Evolutionary conservation across 2,113 vertebrate genomes (phyloP), one percentile per base, ranked within the genome.

Genomic region (Lamprologus sp.): DNA sequence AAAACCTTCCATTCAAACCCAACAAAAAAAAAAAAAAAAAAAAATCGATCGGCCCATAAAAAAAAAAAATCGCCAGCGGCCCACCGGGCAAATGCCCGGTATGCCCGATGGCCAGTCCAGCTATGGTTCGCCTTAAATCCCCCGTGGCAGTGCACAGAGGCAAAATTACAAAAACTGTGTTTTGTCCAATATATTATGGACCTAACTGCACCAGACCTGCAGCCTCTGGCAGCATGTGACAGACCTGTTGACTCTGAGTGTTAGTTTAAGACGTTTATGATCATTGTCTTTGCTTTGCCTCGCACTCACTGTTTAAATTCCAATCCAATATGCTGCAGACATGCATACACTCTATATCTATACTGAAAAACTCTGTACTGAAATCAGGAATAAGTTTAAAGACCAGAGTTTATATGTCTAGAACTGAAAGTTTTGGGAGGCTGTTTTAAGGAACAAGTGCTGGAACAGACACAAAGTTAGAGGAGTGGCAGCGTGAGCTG

Each of bases 71-170:
- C 33, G 33, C 7, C 7, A 33, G 3, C 33, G 33, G 33, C 33
- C 33, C 7, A 7, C 7, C 33, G 7, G 7, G 33, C 33, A 33
- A 33, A 33, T 33, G 33, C 33, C 33, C 33, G 0, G 33, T 33
- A 33, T 33, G 33, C 33, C 33, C 33, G 33, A 33, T 33, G 7
- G 33, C 33, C 33, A 33, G 33, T 33, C 33, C 33, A 33, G 33
- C 33, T 33, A 33, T 33, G 33, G 37, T 70, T 42, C 0, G 0
- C 1, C 21, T 70, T 42, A 21, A 70, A 70, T 42, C 12, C 35
- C 13, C 65, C 0, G 5, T 42, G 35, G n/a, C 12, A 40, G 35
- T 70, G 35, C n/a, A 10, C n/a, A 70, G 7, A 23, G 65, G 13
- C 37, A 15, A 26, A 45, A 45, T 42, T 26, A 42, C n/a, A 75